Percentiles rank a stretch among this genome's conserved stretches.
phyloP scores from a whole-genome alignment of 2,888 invertebrate species.

The Melangyna quadrimaculata region DNA sequence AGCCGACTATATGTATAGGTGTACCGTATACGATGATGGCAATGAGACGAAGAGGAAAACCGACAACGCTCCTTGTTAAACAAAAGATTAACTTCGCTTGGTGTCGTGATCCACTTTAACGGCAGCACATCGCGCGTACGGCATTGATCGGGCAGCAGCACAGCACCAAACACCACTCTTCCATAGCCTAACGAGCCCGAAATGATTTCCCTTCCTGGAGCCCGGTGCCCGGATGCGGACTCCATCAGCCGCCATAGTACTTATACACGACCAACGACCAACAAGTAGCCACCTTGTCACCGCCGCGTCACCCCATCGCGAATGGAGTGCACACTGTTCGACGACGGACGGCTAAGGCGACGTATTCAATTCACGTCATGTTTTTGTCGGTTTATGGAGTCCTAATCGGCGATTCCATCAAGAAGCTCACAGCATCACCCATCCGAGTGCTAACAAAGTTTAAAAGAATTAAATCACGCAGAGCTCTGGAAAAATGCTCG shows the following conservation, averaged over 20 bases:
- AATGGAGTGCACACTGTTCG: constrained; percentile 67
- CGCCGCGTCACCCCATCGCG: constrained; percentile 63
- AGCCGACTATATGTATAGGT: constrained; percentile 55
- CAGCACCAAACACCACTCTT: constrained; percentile 60
- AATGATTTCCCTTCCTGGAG: constrained; percentile 62
- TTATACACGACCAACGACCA: constrained; percentile 38
- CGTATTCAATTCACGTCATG: constrained; percentile 78
- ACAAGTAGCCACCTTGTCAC: constrained; percentile 71
- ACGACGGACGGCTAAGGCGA: constrained; percentile 47
- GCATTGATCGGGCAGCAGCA: constrained; percentile 49
- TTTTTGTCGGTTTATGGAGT: constrained; percentile 82
- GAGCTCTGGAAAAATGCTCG: constrained; percentile 74
- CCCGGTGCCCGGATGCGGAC: constrained; percentile 1
- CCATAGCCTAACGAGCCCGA: constrained; percentile 66
- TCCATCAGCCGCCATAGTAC: constrained; percentile 12
- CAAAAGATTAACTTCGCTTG: constrained; percentile 70
- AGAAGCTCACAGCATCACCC: constrained; percentile 80
- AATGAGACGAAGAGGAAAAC: constrained; percentile 25
- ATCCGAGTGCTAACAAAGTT: constrained; percentile 61
- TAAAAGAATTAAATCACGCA: constrained; percentile 73
- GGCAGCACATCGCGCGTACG: constrained; percentile 66
- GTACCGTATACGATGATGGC: too few relatives aligned
- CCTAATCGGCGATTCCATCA: constrained; percentile 82
- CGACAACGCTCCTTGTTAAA: constrained; percentile 60
- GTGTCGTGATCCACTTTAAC: constrained; percentile 72